phyloP scores from a whole-genome alignment of 2,888 invertebrate genomes.

The Microchrysa polita region DNA sequence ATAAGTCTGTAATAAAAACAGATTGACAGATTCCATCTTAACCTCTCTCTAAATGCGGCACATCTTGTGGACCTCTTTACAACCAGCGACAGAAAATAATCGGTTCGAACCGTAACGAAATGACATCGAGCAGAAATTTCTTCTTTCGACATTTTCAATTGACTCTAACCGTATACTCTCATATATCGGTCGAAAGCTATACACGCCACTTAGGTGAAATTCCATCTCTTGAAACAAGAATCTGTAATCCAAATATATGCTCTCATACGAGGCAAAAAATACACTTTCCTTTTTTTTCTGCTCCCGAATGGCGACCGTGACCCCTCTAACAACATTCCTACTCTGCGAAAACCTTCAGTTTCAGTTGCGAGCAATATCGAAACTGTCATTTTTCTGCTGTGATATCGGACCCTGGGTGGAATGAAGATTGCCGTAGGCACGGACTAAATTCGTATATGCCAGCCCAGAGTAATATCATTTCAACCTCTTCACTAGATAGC shows the following conservation, averaged over 20 bases:
- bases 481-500: slow-evolving; percentile 21
- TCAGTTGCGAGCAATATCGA: slow-evolving; percentile 16
- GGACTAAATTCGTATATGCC: background rate
- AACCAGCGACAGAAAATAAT: too few species aligned
- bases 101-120: too few species aligned
- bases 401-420: background rate
- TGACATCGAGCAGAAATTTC: too few species aligned
- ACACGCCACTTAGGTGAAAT: slow-evolving; percentile 23
- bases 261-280: slow-evolving; percentile 10
- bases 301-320: background rate
- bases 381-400: slow-evolving; percentile 8
- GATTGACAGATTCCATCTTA: too few species aligned
- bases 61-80: too few species aligned
- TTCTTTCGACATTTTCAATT: background rate
- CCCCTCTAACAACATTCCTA: background rate
- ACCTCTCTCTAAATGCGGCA: too few species aligned
- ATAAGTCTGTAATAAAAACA: too few species aligned
- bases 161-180: too few species aligned
- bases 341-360: background rate
- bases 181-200: background rate
- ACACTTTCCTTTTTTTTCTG: background rate
- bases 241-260: slow-evolving; percentile 24
- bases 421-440: background rate
- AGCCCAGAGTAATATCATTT: too few species aligned
- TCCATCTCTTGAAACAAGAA: slow-evolving; percentile 33